Evolutionary conservation across 1,140 invertebrate species (phyloP).

Genomic region (Galleria mellonella): DNA sequence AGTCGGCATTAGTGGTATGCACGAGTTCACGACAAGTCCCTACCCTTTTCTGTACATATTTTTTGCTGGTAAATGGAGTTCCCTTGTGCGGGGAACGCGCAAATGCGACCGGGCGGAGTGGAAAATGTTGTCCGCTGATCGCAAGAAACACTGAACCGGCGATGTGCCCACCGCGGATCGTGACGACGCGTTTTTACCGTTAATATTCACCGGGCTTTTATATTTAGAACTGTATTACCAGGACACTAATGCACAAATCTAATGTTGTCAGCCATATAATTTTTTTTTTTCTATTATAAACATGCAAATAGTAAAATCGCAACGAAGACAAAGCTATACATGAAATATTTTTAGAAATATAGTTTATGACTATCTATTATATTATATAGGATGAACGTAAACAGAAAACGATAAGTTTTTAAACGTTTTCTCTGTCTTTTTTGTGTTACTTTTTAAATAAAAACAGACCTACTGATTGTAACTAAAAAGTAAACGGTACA

Average conservation of each 20-base stretch:
- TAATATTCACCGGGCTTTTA: conserved; percentile 20
- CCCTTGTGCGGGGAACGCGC: conserved; percentile 44
- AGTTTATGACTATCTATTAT: too few relatives aligned
- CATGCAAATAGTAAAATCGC: too few relatives aligned
- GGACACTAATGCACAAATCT: conserved; percentile 2
- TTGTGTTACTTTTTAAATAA: too few relatives aligned
- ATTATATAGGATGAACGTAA: too few relatives aligned
- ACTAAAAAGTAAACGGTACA: too few relatives aligned
- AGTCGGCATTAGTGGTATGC: conserved; percentile 1
- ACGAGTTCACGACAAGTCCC: conserved; percentile 2
- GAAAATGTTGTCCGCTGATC: conserved; percentile 41
- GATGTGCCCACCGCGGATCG: conserved; percentile 12
- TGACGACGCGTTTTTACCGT: conserved; percentile 41
- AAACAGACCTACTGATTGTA: too few relatives aligned
- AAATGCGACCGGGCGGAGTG: conserved; percentile 41
- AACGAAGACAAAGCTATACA: too few relatives aligned
- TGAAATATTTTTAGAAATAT: too few relatives aligned
- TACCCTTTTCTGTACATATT: conserved; percentile 34
- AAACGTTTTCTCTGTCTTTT: too few relatives aligned
- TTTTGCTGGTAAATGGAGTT: conserved; percentile 56
- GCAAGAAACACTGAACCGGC: conserved; percentile 28
- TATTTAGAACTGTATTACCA: conserved; percentile 6
- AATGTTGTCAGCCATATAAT: background rate
- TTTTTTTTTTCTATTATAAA: too few relatives aligned
- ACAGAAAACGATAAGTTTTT: too few relatives aligned